phyloP scores from a whole-genome alignment of 2,888 invertebrate species.

The Odontomyia ornata region DNA sequence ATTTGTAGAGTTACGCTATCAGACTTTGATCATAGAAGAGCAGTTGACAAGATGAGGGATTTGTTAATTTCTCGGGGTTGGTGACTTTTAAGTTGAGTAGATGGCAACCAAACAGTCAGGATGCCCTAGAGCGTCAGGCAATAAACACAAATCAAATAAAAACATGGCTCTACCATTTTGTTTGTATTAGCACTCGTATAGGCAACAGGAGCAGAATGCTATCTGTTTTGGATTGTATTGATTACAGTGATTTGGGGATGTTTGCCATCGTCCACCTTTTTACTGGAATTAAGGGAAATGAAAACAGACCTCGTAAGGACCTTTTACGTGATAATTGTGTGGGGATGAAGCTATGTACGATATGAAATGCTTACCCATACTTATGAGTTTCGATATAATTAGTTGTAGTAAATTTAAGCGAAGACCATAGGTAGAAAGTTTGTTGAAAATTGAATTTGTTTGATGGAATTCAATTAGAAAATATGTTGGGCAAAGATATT shows the following conservation, averaged over 20 bases:
- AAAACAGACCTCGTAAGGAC: slow-evolving; percentile 31
- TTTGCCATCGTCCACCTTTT: neutral
- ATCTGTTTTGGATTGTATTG: neutral
- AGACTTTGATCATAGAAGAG: slow-evolving; percentile 8
- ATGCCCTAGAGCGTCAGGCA: neutral
- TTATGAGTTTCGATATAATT: too few relatives aligned
- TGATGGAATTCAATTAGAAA: too few relatives aligned
- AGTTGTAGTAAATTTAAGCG: too few relatives aligned
- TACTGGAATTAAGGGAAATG: neutral
- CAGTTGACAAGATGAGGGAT: slow-evolving; percentile 30
- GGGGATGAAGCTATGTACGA: slow-evolving; percentile 12
- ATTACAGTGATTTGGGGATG: slow-evolving; percentile 32
- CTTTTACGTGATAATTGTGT: neutral
- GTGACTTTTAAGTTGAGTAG: neutral
- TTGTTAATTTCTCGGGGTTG: neutral
- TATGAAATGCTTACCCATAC: neutral
- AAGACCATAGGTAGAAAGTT: too few relatives aligned
- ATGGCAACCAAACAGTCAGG: neutral
- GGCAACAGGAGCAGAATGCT: neutral
- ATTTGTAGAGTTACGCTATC: neutral
- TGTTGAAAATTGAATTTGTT: too few relatives aligned
- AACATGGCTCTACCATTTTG: neutral
- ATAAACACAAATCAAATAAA: neutral
- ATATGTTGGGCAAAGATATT: too few relatives aligned
- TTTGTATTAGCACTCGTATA: slow-evolving; percentile 4